Evolutionary conservation across 2,797 vertebrate genomes (phyloP), one percentile per base, ranked within the genome.

Genomic region (Pterois miles): DNA sequence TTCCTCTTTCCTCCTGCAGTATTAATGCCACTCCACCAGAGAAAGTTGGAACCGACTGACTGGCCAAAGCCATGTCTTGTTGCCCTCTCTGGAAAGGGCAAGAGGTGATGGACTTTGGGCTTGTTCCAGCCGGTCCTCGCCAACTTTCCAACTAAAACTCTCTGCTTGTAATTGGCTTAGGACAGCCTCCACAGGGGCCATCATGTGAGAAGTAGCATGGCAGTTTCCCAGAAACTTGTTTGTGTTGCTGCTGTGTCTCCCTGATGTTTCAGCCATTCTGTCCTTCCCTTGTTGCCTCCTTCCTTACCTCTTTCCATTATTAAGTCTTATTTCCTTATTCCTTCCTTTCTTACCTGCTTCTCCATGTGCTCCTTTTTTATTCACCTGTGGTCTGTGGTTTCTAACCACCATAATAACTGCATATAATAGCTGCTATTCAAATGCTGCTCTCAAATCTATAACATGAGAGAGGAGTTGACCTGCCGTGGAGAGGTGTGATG

Each of bases 81-180:
- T 94, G 91, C 89, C 90, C 89, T 92, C 91, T 84, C 89, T 89
- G 86, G 52, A 93, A 93, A 94, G 93, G 93, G 84, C 91, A 94
- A 88, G 82, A 94, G 93, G 93, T 93, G 93, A 93, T 92, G 84
- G 90, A 92, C 93, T 93, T 91, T 90, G 91, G 91, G 85, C 87
- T 91, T 75, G 86, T 93, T 94, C 91, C 91, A 94, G 86, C 63
- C 69, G 18, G 89, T 89, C 88, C 82, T 88, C 80, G 88, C 90
- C 88, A 87, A 84, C 92, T 92, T 91, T 91, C 91, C 57, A 84
- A 88, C 91, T 92, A 85, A 91, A 91, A 86, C 84, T 92, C 85
- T 82, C 82, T 76, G 79, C 91, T 88, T 90, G 92, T 94, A 93
- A 94, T 94, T 94, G 92, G 92, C 91, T 89, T 91, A 93, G 90